Percentiles rank a stretch among this genome's conserved stretches.
These are phyloP conservation scores for Nasonia vitripennis DNA, from an alignment of 1,140 invertebrate species.

Conservation along the genomic window DNA sequence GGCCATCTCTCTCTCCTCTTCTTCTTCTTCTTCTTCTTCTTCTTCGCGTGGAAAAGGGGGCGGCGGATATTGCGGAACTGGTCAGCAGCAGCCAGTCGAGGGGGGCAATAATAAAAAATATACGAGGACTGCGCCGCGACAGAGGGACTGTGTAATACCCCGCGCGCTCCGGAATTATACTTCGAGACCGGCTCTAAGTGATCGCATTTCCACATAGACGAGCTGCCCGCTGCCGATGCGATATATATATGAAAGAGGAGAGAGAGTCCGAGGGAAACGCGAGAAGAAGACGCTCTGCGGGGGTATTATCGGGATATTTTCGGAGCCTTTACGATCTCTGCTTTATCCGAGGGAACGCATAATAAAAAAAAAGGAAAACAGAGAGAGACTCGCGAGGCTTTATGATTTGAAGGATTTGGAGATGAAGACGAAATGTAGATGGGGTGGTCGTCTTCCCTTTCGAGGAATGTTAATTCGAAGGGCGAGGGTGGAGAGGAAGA, in stretches of 20 bases:
- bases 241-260: slow-evolving; percentile 53
- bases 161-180: slow-evolving; percentile 67
- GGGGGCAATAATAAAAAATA: slow-evolving; percentile 73
- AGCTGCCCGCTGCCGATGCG: slow-evolving; percentile 65
- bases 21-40: neutral
- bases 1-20: neutral
- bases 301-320: slow-evolving; percentile 62
- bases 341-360: slow-evolving; percentile 39
- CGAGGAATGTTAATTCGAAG: slow-evolving; percentile 32
- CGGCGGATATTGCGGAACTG: neutral
- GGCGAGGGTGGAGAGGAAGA: neutral
- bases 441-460: neutral
- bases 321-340: slow-evolving; percentile 59
- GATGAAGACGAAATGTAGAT: neutral
- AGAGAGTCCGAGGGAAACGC: slow-evolving; percentile 32
- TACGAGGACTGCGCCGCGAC: slow-evolving; percentile 60
- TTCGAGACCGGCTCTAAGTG: slow-evolving; percentile 71
- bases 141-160: slow-evolving; percentile 53
- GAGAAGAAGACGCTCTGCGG: slow-evolving; percentile 49
- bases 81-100: slow-evolving; percentile 61
- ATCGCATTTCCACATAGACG: slow-evolving; percentile 75
- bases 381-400: neutral
- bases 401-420: slow-evolving; percentile 38
- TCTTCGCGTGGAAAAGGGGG: neutral
- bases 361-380: slow-evolving; percentile 37